These are phyloP conservation scores for Dasypolia templi DNA, from an alignment of 2,888 invertebrate genomes.

Conservation along the genomic window DNA sequence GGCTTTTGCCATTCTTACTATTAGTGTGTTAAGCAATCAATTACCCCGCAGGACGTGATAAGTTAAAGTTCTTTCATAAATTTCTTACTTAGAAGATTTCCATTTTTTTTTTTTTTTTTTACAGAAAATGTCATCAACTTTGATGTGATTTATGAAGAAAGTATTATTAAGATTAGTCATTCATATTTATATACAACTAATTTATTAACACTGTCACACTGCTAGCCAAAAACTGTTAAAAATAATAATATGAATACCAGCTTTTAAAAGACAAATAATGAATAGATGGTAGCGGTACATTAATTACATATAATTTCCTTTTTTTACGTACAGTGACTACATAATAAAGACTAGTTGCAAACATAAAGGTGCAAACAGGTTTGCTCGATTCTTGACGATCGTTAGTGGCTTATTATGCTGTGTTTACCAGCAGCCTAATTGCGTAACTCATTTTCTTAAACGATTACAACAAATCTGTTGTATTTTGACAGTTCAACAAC, in stretches of 20 bases:
- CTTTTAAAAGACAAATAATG: conserved; percentile 12
- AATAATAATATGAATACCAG: conserved; percentile 21
- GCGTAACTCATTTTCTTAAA: no score
- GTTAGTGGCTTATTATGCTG: no score
- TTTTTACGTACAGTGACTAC: conserved; percentile 3
- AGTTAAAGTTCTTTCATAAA: not conserved
- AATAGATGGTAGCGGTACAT: conserved; percentile 28
- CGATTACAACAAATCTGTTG: no score
- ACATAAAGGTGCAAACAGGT: not conserved
- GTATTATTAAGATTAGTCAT: not conserved
- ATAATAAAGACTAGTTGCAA: not conserved
- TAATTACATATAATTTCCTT: no score
- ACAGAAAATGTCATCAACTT: not conserved
- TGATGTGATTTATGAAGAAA: not conserved
- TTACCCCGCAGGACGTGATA: not conserved
- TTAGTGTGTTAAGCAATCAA: not conserved
- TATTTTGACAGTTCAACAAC: no score
- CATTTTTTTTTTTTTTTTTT: no score
- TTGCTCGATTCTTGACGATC: not conserved
- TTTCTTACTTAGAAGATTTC: not conserved
- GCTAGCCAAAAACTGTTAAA: conserved; percentile 13
- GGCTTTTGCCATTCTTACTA: not conserved
- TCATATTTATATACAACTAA: not conserved
- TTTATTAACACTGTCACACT: not conserved
- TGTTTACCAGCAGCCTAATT: no score